phyloP scores from a whole-genome alignment of 2,797 vertebrate species.

The Peromyscus aztecus region DNA sequence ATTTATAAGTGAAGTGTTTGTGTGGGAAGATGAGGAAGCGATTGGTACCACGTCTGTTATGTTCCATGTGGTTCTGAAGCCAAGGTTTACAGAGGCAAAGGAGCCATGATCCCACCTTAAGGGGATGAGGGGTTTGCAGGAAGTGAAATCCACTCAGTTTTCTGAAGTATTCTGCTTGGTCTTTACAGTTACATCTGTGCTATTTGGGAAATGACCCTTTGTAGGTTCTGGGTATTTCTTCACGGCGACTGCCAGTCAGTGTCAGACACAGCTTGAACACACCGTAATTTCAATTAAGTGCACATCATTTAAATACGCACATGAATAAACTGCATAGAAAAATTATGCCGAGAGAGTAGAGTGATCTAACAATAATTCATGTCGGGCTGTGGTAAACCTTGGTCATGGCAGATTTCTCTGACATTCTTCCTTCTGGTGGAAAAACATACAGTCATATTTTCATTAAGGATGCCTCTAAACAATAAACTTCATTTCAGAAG shows the following conservation, averaged over 20 bases:
- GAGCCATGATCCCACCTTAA: not conserved
- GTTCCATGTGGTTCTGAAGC: not conserved
- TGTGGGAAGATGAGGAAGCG: not conserved
- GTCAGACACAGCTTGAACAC: slow-evolving; percentile 72
- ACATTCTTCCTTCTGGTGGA: slow-evolving; percentile 66
- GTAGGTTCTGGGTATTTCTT: slow-evolving; percentile 71
- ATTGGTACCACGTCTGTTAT: not conserved
- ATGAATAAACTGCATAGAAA: slow-evolving; percentile 77
- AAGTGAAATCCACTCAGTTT: slow-evolving; percentile 34
- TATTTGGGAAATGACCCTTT: slow-evolving; percentile 75
- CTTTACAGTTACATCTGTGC: slow-evolving; percentile 31
- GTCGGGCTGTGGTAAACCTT: slow-evolving; percentile 71
- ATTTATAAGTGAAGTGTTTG: not conserved
- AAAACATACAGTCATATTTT: slow-evolving; percentile 73
- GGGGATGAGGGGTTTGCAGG: not conserved
- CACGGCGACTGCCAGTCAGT: slow-evolving; percentile 76
- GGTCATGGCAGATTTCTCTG: slow-evolving; percentile 73
- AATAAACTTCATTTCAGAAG: slow-evolving; percentile 62
- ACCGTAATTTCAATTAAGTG: slow-evolving; percentile 82
- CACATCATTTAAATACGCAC: slow-evolving; percentile 79
- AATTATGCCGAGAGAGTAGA: slow-evolving; percentile 70
- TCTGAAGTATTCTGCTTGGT: slow-evolving; percentile 46
- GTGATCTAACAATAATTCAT: slow-evolving; percentile 67
- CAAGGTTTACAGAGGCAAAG: not conserved
- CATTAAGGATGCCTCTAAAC: slow-evolving; percentile 61